These are phyloP conservation scores for Elmis aenea DNA, from an alignment of 2,888 invertebrate genomes.

Conservation along the genomic window DNA sequence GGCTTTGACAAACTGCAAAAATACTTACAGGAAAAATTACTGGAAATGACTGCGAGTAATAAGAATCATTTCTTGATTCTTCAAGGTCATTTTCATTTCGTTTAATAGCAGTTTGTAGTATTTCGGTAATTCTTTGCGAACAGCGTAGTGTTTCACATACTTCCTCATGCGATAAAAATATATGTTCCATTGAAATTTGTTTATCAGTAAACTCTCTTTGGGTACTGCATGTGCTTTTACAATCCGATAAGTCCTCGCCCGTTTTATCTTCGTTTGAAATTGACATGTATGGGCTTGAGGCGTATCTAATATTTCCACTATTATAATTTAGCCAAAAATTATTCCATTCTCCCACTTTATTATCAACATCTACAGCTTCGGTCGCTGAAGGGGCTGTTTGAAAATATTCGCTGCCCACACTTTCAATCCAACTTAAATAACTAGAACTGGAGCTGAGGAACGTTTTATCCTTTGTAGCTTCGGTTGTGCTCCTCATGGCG, in stretches of 20 bases:
- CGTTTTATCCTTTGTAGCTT: slow-evolving; percentile 29
- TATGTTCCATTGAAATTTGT: slow-evolving; percentile 27
- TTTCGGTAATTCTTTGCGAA: slow-evolving; percentile 42
- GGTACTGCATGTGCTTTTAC: slow-evolving; percentile 41
- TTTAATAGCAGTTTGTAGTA: slow-evolving; percentile 41
- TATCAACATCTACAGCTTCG: slow-evolving; percentile 30
- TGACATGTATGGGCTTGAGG: slow-evolving; percentile 38
- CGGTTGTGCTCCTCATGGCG: slow-evolving; percentile 34
- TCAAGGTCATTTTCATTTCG: slow-evolving; percentile 36
- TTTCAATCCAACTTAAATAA: slow-evolving; percentile 46
- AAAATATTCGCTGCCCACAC: slow-evolving; percentile 41
- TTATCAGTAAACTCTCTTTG: slow-evolving; percentile 41
- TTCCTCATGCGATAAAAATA: slow-evolving; percentile 40
- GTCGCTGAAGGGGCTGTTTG: slow-evolving; percentile 27
- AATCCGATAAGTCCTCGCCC: slow-evolving; percentile 40
- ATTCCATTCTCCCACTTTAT: slow-evolving; percentile 47
- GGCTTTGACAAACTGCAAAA: too few species aligned
- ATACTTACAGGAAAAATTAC: slow-evolving; percentile 14
- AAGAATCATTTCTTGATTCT: slow-evolving; percentile 38
- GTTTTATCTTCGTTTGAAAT: slow-evolving; percentile 32
- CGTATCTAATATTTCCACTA: slow-evolving; percentile 38
- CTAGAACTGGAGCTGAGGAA: slow-evolving; percentile 39
- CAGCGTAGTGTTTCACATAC: slow-evolving; percentile 41
- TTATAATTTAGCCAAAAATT: slow-evolving; percentile 48
- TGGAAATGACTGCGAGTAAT: slow-evolving; percentile 34